phyloP scores from a whole-genome alignment of 2,888 invertebrate genomes.

The Scaeva pyrastri region DNA sequence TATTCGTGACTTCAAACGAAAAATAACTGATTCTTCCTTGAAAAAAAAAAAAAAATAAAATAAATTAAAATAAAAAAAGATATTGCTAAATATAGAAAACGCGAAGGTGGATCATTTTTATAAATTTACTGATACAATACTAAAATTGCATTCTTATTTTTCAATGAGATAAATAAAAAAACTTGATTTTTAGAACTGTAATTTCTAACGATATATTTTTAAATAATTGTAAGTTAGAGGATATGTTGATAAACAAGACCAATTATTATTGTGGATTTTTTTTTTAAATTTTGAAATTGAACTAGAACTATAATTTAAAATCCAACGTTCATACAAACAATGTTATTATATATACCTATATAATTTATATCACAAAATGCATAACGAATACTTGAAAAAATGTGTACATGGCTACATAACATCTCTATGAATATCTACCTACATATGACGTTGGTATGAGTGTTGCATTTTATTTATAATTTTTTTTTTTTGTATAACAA shows the following conservation, averaged over 20 bases:
- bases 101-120: slow-evolving; percentile 17
- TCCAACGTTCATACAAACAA: not conserved
- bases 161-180: not conserved
- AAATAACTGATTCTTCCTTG: slow-evolving; percentile 53
- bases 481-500: slow-evolving; percentile 45
- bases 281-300: not conserved
- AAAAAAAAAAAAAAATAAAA: not conserved
- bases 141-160: not conserved
- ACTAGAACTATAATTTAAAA: not conserved
- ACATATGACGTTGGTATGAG: slow-evolving; percentile 35
- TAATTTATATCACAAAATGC: slow-evolving; percentile 31
- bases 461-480: slow-evolving; percentile 51
- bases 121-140: not conserved
- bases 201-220: too few relatives aligned
- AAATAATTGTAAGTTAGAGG: not conserved
- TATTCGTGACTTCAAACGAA: slow-evolving; percentile 74
- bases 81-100: slow-evolving; percentile 14
- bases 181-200: not conserved
- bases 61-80: not conserved
- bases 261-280: not conserved
- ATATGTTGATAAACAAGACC: not conserved
- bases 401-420: not conserved
- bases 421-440: not conserved
- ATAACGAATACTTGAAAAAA: slow-evolving; percentile 20
- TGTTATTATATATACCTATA: not conserved